A percentile compares a stretch with the other conserved stretches of the same genome.
These are phyloP conservation scores for Cavia aperea DNA, from an alignment of 2,113 vertebrate species.

Conservation along the genomic window DNA sequence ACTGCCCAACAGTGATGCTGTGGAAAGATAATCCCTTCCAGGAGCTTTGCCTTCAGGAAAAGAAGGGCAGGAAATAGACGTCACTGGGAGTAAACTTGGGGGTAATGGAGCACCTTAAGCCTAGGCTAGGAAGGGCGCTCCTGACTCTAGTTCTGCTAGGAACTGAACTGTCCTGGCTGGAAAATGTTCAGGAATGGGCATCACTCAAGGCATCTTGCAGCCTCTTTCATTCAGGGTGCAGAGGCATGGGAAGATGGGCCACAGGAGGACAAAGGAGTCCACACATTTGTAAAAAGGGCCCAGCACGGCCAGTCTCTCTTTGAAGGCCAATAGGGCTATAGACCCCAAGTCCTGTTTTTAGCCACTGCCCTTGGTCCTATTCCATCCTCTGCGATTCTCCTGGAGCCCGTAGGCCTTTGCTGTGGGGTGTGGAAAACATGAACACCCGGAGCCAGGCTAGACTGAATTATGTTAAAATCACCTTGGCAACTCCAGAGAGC, in stretches of 20 bases:
- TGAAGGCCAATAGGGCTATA: background rate
- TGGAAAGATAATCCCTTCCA: constrained; percentile 15
- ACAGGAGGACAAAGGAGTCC: background rate
- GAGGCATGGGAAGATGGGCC: background rate
- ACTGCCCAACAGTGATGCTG: background rate
- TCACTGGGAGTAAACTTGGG: background rate
- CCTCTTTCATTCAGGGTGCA: background rate
- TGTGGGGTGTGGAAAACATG: background rate
- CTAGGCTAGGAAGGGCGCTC: background rate
- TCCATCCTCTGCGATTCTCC: background rate
- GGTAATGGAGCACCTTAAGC: rapidly evolving
- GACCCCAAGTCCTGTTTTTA: background rate
- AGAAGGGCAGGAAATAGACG: background rate
- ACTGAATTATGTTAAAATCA: constrained; percentile 37
- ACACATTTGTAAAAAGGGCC: background rate
- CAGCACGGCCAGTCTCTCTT: background rate
- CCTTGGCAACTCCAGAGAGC: background rate
- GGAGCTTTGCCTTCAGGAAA: constrained; percentile 26
- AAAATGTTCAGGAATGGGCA: background rate
- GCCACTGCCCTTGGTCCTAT: background rate
- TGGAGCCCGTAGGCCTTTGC: background rate
- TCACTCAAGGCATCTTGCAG: background rate
- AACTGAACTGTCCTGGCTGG: background rate
- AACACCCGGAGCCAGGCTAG: constrained; percentile 44
- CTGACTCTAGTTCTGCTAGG: background rate